phyloP scores from a whole-genome alignment of 2,888 invertebrate species.

The Nowickia ferox region DNA sequence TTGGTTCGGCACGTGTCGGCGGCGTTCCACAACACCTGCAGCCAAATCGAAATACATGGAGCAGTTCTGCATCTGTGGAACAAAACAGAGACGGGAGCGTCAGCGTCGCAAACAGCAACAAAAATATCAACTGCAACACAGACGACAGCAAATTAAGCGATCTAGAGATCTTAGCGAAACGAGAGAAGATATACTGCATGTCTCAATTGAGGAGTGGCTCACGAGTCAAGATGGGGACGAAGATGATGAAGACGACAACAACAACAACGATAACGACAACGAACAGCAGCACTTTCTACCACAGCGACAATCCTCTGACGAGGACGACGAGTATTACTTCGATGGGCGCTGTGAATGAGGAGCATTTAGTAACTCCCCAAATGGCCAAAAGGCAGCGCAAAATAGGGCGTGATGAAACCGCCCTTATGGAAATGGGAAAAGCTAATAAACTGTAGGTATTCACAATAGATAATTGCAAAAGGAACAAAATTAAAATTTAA shows the following conservation, averaged over 20 bases:
- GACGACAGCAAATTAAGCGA: conserved; percentile 84
- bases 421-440: conserved; percentile 83
- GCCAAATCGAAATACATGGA: conserved; percentile 86
- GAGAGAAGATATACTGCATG: conserved; percentile 84
- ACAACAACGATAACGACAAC: conserved; percentile 72
- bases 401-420: conserved; percentile 79
- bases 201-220: conserved; percentile 84
- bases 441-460: conserved; percentile 83
- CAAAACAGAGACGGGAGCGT: conserved; percentile 80
- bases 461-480: not conserved
- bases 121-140: conserved; percentile 80
- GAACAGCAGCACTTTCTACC: conserved; percentile 75
- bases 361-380: conserved; percentile 69
- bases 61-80: conserved; percentile 88
- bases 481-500: not conserved
- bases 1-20: conserved; percentile 78
- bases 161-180: conserved; percentile 87
- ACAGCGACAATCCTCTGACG: conserved; percentile 76
- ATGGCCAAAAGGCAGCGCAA: conserved; percentile 73
- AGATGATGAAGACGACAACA: conserved; percentile 73
- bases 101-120: conserved; percentile 79
- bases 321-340: conserved; percentile 83
- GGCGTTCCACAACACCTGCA: conserved; percentile 79
- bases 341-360: conserved; percentile 80
- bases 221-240: conserved; percentile 81